Percentiles rank a stretch among this genome's conserved stretches.
Conservation (phyloP, 1,140 invertebrate species). For the Ostrea denselamellosa region DNA sequence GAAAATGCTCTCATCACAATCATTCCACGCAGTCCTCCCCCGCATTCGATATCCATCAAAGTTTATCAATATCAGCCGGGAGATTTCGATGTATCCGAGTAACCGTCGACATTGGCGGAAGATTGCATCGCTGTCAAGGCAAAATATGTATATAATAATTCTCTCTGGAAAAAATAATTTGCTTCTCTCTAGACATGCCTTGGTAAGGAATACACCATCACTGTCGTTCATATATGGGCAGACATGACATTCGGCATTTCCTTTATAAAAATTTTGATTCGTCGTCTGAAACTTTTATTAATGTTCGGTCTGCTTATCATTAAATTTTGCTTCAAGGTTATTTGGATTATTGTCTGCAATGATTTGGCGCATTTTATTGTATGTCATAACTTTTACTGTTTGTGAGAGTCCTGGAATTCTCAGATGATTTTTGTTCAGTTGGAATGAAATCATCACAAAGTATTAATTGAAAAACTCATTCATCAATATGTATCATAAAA, state of each 20-base stretch:
- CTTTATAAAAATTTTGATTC: not conserved
- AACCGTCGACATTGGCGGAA: not conserved
- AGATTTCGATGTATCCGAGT: conserved; percentile 5
- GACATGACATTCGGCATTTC: not conserved
- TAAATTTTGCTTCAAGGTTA: not conserved
- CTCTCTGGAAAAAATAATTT: not conserved
- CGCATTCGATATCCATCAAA: conserved; percentile 17
- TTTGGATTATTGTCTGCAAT: not conserved
- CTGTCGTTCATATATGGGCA: not conserved
- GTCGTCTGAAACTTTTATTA: not conserved
- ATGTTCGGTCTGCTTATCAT: not conserved
- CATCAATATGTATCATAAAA: no score
- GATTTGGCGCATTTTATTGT: not conserved
- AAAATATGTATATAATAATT: not conserved
- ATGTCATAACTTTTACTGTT: not conserved
- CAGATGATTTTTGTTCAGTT: no score
- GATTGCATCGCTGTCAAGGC: not conserved
- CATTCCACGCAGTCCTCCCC: not conserved
- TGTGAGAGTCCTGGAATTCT: not conserved
- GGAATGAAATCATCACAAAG: no score
- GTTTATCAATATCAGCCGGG: not conserved
- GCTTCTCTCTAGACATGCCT: not conserved
- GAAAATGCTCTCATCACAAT: not conserved
- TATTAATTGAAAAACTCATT: no score
- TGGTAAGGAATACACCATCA: not conserved